Conservation (phyloP, 2,797 vertebrate species). For the Lophius americanus region DNA sequence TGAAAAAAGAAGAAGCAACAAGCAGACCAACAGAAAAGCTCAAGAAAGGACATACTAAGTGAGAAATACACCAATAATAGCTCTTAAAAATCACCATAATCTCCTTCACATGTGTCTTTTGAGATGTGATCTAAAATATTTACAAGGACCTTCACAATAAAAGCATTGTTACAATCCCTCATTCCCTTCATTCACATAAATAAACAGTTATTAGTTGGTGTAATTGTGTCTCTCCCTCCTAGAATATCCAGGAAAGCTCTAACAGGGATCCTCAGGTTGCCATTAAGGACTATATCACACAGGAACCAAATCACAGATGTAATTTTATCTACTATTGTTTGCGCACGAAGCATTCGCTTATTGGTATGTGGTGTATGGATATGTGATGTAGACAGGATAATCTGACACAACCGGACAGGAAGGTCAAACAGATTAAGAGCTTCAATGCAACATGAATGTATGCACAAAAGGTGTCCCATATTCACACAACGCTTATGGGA, state of each 20-base stretch:
- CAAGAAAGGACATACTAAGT: not conserved
- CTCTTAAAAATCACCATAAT: not conserved
- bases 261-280: not conserved
- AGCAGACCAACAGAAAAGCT: not conserved
- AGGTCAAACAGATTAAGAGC: constrained; percentile 11
- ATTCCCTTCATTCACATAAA: not conserved
- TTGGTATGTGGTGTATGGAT: constrained; percentile 14
- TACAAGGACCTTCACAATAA: not conserved
- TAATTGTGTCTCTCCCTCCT: constrained; percentile 5
- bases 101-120: not conserved
- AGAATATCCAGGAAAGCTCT: not conserved
- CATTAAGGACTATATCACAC: not conserved
- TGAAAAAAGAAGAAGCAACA: not conserved
- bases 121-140: not conserved
- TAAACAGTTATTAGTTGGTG: not conserved
- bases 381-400: constrained; percentile 25
- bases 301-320: constrained; percentile 9
- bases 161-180: not conserved
- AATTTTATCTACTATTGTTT: too few relatives aligned
- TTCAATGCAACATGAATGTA: constrained; percentile 27
- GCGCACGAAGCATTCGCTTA: too few relatives aligned
- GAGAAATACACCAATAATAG: not conserved
- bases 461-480: constrained; percentile 52
- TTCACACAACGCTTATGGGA: constrained; percentile 45
- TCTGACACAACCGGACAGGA: constrained; percentile 39